Evolutionary conservation across 2,113 vertebrate genomes (phyloP).

Genomic region (Lethenteron reissneri): DNA sequence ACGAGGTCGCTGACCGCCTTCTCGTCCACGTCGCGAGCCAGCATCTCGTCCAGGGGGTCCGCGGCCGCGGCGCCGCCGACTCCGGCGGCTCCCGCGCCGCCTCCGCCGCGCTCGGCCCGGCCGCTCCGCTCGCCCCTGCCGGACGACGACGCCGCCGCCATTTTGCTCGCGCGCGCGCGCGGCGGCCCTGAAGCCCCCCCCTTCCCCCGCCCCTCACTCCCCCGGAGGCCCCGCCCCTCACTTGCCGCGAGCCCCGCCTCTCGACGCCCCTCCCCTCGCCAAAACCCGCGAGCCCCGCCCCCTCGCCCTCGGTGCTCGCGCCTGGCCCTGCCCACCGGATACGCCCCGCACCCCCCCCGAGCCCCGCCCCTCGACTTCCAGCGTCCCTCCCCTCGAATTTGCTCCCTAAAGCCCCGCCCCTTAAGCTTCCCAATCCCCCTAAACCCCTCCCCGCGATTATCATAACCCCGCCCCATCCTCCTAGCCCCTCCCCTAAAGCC

Average conservation of each 20-base stretch:
- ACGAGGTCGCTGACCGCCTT: constrained; percentile 55
- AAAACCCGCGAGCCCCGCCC: not conserved
- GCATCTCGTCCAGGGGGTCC: constrained; percentile 61
- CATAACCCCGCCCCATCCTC: too few species aligned
- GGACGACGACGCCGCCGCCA: not conserved
- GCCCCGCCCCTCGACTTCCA: not conserved
- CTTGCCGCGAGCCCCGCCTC: not conserved
- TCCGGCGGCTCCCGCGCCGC: not conserved
- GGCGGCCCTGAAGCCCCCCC: constrained; percentile 10
- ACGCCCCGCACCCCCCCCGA: not conserved
- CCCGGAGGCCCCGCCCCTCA: not conserved
- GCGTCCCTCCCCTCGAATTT: not conserved
- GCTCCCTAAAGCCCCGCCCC: too few species aligned
- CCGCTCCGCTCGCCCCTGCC: not conserved
- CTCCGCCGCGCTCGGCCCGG: not conserved
- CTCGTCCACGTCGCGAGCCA: constrained; percentile 60
- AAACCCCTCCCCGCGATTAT: too few species aligned
- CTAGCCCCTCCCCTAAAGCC: too few species aligned
- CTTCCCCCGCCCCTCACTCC: not conserved
- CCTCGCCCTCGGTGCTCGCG: not conserved
- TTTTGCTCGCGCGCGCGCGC: constrained; percentile 7
- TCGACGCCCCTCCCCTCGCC: not conserved
- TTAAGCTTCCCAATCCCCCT: too few species aligned
- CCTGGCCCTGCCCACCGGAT: not conserved
- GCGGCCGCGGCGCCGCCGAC: constrained; percentile 17